Evolutionary conservation across 2,888 invertebrate genomes (phyloP).

Genomic region (Drosophila tanythrix): DNA sequence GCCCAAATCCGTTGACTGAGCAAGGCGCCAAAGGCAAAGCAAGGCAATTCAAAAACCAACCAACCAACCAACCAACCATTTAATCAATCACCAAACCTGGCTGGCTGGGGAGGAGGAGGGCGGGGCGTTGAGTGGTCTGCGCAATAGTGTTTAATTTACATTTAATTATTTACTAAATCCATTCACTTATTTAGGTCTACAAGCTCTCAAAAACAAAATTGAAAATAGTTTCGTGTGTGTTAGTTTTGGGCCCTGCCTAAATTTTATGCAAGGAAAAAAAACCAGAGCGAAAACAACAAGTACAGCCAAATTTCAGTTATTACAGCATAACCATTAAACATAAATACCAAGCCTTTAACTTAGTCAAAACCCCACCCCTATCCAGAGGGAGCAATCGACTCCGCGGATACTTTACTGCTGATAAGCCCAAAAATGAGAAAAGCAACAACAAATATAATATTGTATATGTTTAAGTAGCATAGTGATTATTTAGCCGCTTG

Average conservation of each 20-base stretch:
- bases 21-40: slow-evolving; percentile 69
- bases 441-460: slow-evolving; percentile 6
- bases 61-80: slow-evolving; percentile 13
- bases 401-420: slow-evolving; percentile 12
- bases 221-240: background rate
- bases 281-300: background rate
- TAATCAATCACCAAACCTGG: slow-evolving; percentile 23
- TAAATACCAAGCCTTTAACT: slow-evolving; percentile 15
- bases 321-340: background rate
- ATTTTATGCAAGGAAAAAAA: background rate
- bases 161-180: background rate
- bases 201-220: background rate
- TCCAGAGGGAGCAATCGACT: background rate
- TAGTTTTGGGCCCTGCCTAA: background rate
- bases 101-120: slow-evolving; percentile 2
- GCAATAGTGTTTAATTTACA: slow-evolving; percentile 11
- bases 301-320: slow-evolving; percentile 25
- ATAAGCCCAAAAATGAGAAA: slow-evolving; percentile 30
- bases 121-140: background rate
- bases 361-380: slow-evolving; percentile 25
- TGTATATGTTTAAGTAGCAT: slow-evolving; percentile 40
- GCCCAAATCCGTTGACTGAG: slow-evolving; percentile 55
- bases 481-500: slow-evolving; percentile 40
- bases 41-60: slow-evolving; percentile 34
- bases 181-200: background rate